Evolutionary conservation across 2,888 invertebrate species (phyloP), one percentile per base, ranked within the genome.

Genomic region (Sympetrum striolatum): DNA sequence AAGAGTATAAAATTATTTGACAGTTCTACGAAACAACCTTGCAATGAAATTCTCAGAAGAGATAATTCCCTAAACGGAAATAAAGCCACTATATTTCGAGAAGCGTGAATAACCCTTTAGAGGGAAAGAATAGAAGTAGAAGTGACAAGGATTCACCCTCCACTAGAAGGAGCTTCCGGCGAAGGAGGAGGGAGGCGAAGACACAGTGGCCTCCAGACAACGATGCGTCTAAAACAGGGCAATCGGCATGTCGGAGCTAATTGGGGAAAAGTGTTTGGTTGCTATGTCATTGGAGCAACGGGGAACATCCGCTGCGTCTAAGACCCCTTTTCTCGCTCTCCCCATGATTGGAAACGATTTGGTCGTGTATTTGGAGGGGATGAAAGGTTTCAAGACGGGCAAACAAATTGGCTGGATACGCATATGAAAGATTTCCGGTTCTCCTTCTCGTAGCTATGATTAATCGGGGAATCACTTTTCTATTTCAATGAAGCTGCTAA

Each of bases 181-280:
- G 22, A 64, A 64, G n/a, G 2, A n/a, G 60, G 60, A 60, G 18
- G 64, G 64, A 64, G 22, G 64, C 8, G 64, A 64, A n/a, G 4
- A 22, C 64, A 25, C 4, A 39, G 39, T 39, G 39, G 73, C 15
- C 53, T 86, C 37, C 18, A 86, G 60, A 86, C 86, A 12, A 64
- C 64, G 86, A 22, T 58, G 53, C 25, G 82, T 64, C 86, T 86
- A 86, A 53, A 86, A 86, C 60, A 86, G 86, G 37, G 60, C 86
- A 86, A 86, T 82, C 82, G 82, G 82, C 60, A 60, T 86, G 60
- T 86, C 60, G 58, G 58, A 37, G 60, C 35, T 64, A 64, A 86
- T 86, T 86, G 60, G 86, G 60, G 35, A 64, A 86, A 86, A 64
- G 82, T 44, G 82, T 82, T 82, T 44, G 58, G 58, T 35, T 82